Percentiles rank a stretch among this genome's conserved stretches.
phyloP scores from a whole-genome alignment of 2,888 invertebrate genomes.

The Microctonus aethiopoides region DNA sequence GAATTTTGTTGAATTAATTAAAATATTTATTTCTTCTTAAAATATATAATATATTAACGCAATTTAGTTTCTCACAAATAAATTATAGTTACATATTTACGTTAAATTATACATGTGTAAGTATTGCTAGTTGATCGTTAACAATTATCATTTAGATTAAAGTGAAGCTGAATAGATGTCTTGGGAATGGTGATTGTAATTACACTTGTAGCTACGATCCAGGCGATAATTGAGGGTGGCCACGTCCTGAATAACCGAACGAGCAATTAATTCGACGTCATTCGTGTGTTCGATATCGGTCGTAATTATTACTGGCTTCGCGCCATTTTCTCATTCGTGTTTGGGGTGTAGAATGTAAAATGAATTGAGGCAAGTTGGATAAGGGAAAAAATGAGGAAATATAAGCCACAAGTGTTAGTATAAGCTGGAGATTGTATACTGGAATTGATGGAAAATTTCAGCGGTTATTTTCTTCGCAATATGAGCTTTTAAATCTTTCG shows the following conservation, averaged over 20 bases:
- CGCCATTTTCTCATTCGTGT: constrained; percentile 19
- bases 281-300: constrained; percentile 30
- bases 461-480: neutral
- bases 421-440: too few species aligned
- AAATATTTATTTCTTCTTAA: too few species aligned
- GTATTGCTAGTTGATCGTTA: constrained; percentile 13
- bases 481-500: neutral
- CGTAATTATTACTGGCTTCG: constrained; percentile 29
- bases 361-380: neutral
- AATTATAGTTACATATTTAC: too few species aligned
- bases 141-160: constrained; percentile 27
- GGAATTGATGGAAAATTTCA: too few species aligned
- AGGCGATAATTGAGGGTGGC: constrained; percentile 36
- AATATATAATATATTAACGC: neutral
- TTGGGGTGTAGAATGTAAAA: neutral
- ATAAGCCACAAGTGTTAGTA: neutral
- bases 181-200: constrained; percentile 33
- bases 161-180: constrained; percentile 28
- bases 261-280: constrained; percentile 34
- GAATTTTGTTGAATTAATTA: neutral
- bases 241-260: constrained; percentile 35
- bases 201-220: constrained; percentile 27
- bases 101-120: neutral
- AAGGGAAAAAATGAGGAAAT: neutral
- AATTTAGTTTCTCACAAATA: too few species aligned